Percentiles rank a stretch among this genome's conserved stretches.
phyloP scores from a whole-genome alignment of 64 coral and sea anemone genomes.

The Montipora efflorescens region DNA sequence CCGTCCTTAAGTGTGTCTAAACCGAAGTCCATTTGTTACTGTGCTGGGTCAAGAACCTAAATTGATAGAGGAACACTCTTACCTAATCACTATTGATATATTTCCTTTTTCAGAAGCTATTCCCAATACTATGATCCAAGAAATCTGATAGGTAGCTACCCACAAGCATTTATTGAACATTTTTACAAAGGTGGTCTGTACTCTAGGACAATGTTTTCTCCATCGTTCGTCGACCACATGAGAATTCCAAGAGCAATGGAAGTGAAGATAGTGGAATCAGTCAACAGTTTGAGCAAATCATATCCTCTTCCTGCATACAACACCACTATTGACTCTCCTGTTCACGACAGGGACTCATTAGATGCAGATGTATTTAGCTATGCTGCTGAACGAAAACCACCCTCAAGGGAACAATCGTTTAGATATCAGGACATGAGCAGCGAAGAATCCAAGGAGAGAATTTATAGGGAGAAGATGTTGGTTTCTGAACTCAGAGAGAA shows the following conservation, averaged over 20 bases:
- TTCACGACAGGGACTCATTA: background rate
- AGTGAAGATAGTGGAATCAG: constrained; percentile 55
- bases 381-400: background rate
- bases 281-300: constrained; percentile 1
- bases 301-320: background rate
- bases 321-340: background rate
- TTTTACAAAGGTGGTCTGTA: constrained; percentile 11
- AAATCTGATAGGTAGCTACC: constrained; percentile 40
- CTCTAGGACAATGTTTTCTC: constrained; percentile 12
- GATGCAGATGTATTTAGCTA: constrained; percentile 7
- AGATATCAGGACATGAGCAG: constrained; percentile 52
- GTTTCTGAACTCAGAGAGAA: constrained; percentile 67
- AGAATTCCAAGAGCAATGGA: constrained; percentile 68
- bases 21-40: no score
- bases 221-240: constrained; percentile 51
- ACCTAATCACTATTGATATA: background rate
- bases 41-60: no score
- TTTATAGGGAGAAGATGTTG: constrained; percentile 51
- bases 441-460: constrained; percentile 52
- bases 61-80: no score
- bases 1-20: no score
- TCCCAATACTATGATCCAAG: background rate
- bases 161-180: constrained; percentile 40
- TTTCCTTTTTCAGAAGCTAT: background rate
- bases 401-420: constrained; percentile 61